phyloP scores from a whole-genome alignment of 2,888 invertebrate genomes.

The Scaptomyza flava region DNA sequence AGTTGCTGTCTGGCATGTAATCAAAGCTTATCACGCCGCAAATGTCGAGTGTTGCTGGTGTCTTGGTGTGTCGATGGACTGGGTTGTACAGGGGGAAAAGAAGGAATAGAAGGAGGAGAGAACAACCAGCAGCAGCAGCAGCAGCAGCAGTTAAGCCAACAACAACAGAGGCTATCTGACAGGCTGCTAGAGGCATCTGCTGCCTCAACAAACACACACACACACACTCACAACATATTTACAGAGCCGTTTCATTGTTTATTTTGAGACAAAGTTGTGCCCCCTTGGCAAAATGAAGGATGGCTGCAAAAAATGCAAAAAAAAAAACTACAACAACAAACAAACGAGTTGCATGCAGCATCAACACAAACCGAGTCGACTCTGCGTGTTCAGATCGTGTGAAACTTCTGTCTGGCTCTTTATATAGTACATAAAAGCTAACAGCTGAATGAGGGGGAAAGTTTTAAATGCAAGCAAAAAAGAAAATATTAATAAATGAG shows the following conservation, averaged over 20 bases:
- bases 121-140: slow-evolving; percentile 2
- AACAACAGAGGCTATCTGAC: slow-evolving; percentile 12
- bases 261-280: slow-evolving; percentile 55
- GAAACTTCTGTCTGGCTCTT: slow-evolving; percentile 27
- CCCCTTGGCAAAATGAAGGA: slow-evolving; percentile 32
- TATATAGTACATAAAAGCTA: not conserved
- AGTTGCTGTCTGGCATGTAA: slow-evolving; percentile 52
- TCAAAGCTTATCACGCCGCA: slow-evolving; percentile 62
- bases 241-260: slow-evolving; percentile 56
- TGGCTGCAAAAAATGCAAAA: slow-evolving; percentile 32
- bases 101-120: not conserved
- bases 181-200: slow-evolving; percentile 12
- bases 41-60: slow-evolving; percentile 17
- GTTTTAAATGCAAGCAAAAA: not conserved
- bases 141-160: slow-evolving; percentile 11
- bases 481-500: not conserved
- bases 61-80: not conserved
- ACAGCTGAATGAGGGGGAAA: not conserved
- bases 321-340: not conserved
- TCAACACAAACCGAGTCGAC: not conserved
- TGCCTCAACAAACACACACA: slow-evolving; percentile 24
- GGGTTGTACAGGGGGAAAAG: not conserved
- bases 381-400: slow-evolving; percentile 46
- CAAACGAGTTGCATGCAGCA: slow-evolving; percentile 10
- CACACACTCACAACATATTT: slow-evolving; percentile 16